A percentile compares a stretch with the other conserved stretches of the same genome.
Evolutionary conservation across 2,888 invertebrate species (phyloP).

Genomic region (Morpho helenor): DNA sequence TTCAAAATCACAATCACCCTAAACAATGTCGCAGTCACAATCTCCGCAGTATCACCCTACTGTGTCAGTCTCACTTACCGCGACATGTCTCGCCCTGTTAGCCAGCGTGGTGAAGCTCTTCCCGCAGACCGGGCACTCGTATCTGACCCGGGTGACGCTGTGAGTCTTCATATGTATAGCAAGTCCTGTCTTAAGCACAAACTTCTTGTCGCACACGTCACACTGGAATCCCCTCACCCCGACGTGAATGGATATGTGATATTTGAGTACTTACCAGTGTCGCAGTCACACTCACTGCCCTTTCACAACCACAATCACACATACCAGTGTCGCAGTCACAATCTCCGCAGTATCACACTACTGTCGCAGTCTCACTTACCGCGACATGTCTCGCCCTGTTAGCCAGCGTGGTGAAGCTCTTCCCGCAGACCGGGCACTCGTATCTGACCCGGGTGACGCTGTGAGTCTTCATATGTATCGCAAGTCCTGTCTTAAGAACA

Average conservation of each 20-base stretch:
- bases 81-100: background rate
- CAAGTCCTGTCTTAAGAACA: background rate
- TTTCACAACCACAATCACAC: no score
- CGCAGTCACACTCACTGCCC: no score
- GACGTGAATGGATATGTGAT: background rate
- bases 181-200: background rate
- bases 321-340: no score
- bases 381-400: background rate
- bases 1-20: no score
- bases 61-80: background rate
- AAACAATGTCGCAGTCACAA: no score
- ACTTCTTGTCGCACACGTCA: conserved; percentile 1
- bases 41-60: no score
- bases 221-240: background rate
- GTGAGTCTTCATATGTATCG: background rate
- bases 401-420: conserved; percentile 1
- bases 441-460: background rate
- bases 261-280: no score
- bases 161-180: background rate
- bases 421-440: conserved; percentile 3
- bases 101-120: conserved; percentile 2
- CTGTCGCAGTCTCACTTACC: background rate
- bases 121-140: conserved; percentile 1
- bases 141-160: background rate
- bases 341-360: no score